Base-by-base conservation (phyloP, 2,797 vertebrate species). In the Nothura maculosa region DNA sequence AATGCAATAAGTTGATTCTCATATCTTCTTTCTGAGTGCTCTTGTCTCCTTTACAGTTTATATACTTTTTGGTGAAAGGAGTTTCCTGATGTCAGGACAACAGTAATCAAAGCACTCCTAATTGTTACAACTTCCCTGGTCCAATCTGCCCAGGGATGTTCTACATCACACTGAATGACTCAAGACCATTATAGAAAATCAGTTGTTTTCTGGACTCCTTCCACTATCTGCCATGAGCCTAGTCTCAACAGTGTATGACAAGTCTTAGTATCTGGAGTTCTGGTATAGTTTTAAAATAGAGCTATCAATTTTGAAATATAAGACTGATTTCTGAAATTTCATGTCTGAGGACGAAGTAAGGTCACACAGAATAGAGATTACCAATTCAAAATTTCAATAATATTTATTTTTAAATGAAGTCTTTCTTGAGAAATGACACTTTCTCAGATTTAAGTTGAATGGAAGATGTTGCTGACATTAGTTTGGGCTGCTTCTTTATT, bases 281-380 rank as follows among this genome's bases (percentile, higher is more conserved):
- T 45, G 24, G 8, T 24, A 5, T 42, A 32, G 42, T 40, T 84
- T 36, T 66, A 76, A 81, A 92, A 28, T 30, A 69, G 10, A 63
- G 0, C 7, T 18, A 48, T 12, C 7, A 27, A 7, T 27, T 88
- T 28, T 60, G 11, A 89, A 79, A 74, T 38, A 73, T 2, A 32
- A 61, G 66, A 9, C 1, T 4, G 20, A 5, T 81, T 69, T 81
- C 78, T 73, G 34, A 76, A 86, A 64, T 57, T 67, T 10, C 14
- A 22, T 54, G 9, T 12, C 60, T 43, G 42, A 86, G 27, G 52
- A 63, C 63, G 90, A 94, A 84, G 36, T 79, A 74, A 84, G 36
- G 27, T 76, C 19, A 87, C 50, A 24, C 30, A 69, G 79, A 75
- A 81, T 47, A 47, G 27, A 78, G 24, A 69, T 85, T 70, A 78